Evolutionary conservation across 2,113 vertebrate species (phyloP), one percentile per base, ranked within the genome.

Genomic region (Crocuta crocuta): DNA sequence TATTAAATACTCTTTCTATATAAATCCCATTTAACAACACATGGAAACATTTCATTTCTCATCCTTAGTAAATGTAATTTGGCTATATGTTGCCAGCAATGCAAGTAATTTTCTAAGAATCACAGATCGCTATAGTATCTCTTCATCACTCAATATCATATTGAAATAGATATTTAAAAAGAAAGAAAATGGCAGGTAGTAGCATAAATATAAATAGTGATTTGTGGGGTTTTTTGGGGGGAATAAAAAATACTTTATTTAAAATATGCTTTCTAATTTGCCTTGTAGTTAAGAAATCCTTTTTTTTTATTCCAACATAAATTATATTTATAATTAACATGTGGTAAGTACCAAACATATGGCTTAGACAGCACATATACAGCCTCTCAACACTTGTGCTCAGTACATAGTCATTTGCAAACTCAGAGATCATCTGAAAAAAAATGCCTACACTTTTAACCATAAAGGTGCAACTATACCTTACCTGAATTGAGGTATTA

Each of bases 21-120:
- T 0, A n/a, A 0, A 61, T 85, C 10, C 10, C 24, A 45, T 66
- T 39, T 63, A 73, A 45, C 11, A 95, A 73, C 83, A 79, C 79
- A 76, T 26, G 55, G 5, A 2, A 58, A 88, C 65, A 65, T 16
- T 70, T 71, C 10, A 39, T 39, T 94, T 83, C 7, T 63, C 8
- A 53, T 19, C 2, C n/a, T 55, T 48, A 61, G 19, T 53, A 90
- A 91, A 87, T 45, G 0, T 73, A 16, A 94, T 53, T 78, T 53
- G 0, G 71, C 58, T 63, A 68, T 23, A 45, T 55, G 6, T 2
- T 81, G 28, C 8, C 23, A 78, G 81, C 28, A 70, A 70, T 81
- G 90, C 96, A 71, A 89, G 10, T 76, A 84, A 65, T 74, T 88
- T 73, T 8, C 4, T n/a, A 73, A 86, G 28, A 93, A 89, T 35